Evolutionary conservation across 2,888 invertebrate species (phyloP), one percentile per base, ranked within the genome.

Genomic region (Agonum fuliginosum): DNA sequence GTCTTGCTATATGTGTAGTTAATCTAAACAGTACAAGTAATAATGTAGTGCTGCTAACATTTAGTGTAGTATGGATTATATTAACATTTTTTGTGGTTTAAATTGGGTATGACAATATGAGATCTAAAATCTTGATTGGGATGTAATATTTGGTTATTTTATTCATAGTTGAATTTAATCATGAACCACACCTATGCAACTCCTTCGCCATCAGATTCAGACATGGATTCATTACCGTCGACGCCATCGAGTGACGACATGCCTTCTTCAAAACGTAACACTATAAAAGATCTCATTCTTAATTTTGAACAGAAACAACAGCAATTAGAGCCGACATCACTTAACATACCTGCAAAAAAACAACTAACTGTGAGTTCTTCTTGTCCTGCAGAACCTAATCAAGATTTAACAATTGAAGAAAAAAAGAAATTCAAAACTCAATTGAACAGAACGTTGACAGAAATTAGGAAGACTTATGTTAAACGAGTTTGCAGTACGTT

Each of bases 401-500:
- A n/a, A n/a, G 41, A 69, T 10, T 30, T 65, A 10, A 48, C 67
- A 27, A 30, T n/a, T 27, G 70, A 34, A 30, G 41, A 62, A 37
- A 48, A 69, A 17, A 76, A 58, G 24, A 76, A 89, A 88, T 81
- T 83, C 90, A 1, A 89, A 89, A 1, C 86, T 90, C 41, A 89
- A 88, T 80, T 84, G 91, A 22, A 91, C 92, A 0, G 91, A 91
- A 81, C 91, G 90, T 73, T 87, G 27, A 77, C 77, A 2, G 77
- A 77, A 4, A 77, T 69, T 19, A 46, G 92, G 0, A 92, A 92
- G 83, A 90, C 90, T 81, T 92, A 93, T 88, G 91, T 92, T 0
- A 87, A 91, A 0, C 87, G 92, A 4, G 91, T 92, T 1, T 91
- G 92, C 0, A 89, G 89, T 0, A 87, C 89, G 46, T 89, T 90